These are phyloP conservation scores for Lycophotia porphyrea DNA, from an alignment of 2,888 invertebrate genomes.

Conservation along the genomic window DNA sequence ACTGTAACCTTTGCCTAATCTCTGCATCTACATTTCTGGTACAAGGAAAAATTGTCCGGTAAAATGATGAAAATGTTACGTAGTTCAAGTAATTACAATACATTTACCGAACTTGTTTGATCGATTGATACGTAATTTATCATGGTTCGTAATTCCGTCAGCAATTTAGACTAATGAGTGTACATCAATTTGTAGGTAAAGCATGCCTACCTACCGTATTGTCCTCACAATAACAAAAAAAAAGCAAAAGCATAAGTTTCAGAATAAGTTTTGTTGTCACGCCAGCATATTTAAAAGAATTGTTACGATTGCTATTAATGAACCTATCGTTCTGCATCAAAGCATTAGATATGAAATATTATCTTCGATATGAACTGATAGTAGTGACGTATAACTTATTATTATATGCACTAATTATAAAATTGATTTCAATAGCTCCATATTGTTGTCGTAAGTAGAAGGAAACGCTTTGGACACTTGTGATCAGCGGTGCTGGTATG, in stretches of 20 bases:
- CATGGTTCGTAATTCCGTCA: slow-evolving; percentile 46
- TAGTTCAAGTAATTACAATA: slow-evolving; percentile 34
- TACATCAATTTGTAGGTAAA: slow-evolving; percentile 31
- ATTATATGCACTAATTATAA: slow-evolving; percentile 7
- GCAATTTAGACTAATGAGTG: slow-evolving; percentile 52
- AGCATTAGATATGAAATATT: slow-evolving; percentile 59
- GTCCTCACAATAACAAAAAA: slow-evolving; percentile 19
- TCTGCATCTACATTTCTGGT: slow-evolving; percentile 60
- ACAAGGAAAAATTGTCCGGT: slow-evolving; percentile 39
- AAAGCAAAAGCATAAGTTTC: no score
- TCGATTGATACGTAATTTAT: slow-evolving; percentile 55
- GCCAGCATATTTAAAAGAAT: slow-evolving; percentile 22
- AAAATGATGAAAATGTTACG: slow-evolving; percentile 21
- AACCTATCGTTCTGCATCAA: slow-evolving; percentile 58
- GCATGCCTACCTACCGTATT: slow-evolving; percentile 15
- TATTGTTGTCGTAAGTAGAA: neutral
- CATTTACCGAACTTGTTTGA: slow-evolving; percentile 32
- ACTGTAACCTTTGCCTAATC: slow-evolving; percentile 67
- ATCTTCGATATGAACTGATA: slow-evolving; percentile 58
- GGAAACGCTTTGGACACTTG: neutral
- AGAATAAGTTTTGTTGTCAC: slow-evolving; percentile 23
- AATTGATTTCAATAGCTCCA: slow-evolving; percentile 13
- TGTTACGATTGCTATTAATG: slow-evolving; percentile 27
- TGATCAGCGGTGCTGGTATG: neutral
- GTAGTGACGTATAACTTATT: slow-evolving; percentile 4